Evolutionary conservation across 1,140 invertebrate genomes (phyloP).

Genomic region (Samia ricini): DNA sequence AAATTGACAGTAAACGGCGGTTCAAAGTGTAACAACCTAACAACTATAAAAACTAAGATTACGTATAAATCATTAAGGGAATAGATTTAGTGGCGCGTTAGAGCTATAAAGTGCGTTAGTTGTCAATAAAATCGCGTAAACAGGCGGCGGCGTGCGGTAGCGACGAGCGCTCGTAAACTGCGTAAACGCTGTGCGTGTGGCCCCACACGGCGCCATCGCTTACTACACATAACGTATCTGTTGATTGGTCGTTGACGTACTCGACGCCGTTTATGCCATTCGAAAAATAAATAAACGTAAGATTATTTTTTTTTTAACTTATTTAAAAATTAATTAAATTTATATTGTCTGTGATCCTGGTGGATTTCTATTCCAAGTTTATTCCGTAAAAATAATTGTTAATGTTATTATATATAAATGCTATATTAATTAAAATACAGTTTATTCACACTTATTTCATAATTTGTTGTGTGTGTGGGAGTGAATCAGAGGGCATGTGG

Average conservation of each 20-base stretch:
- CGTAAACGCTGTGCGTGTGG: constrained; percentile 31
- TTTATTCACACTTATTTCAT: too few relatives aligned
- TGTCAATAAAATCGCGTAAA: constrained; percentile 43
- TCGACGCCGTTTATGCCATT: background rate
- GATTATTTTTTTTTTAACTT: too few relatives aligned
- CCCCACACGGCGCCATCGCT: constrained; percentile 24
- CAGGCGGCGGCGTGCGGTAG: constrained; percentile 23
- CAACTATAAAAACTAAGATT: constrained; percentile 21
- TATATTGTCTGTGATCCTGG: too few relatives aligned
- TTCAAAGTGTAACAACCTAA: background rate
- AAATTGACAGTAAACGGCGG: background rate
- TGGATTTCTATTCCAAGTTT: too few relatives aligned
- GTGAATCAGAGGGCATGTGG: too few relatives aligned
- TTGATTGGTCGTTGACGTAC: background rate
- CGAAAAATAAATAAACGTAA: constrained; percentile 7
- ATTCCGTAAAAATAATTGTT: too few relatives aligned
- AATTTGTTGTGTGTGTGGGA: too few relatives aligned
- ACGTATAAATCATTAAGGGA: constrained; percentile 39
- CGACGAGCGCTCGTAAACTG: constrained; percentile 31
- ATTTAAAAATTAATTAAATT: too few relatives aligned
- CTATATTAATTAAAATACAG: too few relatives aligned
- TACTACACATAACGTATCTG: constrained; percentile 16
- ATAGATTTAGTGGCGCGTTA: constrained; percentile 34
- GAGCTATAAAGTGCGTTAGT: constrained; percentile 34
- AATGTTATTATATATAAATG: too few relatives aligned